Base-by-base conservation (phyloP, 2,797 vertebrate genomes). In the Glyptemys insculpta region DNA sequence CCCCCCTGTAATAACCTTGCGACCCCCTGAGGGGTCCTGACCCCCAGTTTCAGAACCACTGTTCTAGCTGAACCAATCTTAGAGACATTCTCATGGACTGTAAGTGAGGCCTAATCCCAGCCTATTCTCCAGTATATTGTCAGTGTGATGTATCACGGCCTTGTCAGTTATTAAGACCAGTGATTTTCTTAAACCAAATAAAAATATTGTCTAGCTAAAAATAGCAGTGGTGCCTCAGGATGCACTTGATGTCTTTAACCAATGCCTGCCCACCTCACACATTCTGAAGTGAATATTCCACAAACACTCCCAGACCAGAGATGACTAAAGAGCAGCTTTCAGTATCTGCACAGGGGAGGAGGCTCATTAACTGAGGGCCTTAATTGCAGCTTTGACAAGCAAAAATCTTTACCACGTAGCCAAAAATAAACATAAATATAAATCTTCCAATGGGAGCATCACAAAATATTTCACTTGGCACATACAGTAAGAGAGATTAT, bases 371-470 rank as follows among this genome's bases (percentile, higher is more conserved):
- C 96, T 94, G 93, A 95, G 94, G 97, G 93, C 95, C 92, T 95
- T 92, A 95, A 96, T 93, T 50, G 90, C 97, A 96, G 97, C 97
- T 98, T 96, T 98, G 93, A 95, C 79, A 97, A 92, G 96, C 97
- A 95, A 97, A 98, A 98, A 98, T 96, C 96, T 96, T 97, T 81
- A 96, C 97, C 97, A 96, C 96, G 86, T 86, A 89, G 97, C 96
- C 98, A 97, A 97, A 98, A 96, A 85, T 83, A 93, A 96, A 88
- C 54, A 41, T 94, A 90, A 96, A 95, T 97, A 96, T 96, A 95
- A 97, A 93, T 81, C 83, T 86, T 96, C 91, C 95, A 94, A 92
- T 96, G 9, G 95, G 96, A 97, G 93, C 97, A 95, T 96, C 95
- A 97, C 96, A 95, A 92, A 96, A 94, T 92, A 79, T 87, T 95